These are phyloP conservation scores for Pluvianellus socialis DNA, from an alignment of 2,113 vertebrate species.

Conservation along the genomic window DNA sequence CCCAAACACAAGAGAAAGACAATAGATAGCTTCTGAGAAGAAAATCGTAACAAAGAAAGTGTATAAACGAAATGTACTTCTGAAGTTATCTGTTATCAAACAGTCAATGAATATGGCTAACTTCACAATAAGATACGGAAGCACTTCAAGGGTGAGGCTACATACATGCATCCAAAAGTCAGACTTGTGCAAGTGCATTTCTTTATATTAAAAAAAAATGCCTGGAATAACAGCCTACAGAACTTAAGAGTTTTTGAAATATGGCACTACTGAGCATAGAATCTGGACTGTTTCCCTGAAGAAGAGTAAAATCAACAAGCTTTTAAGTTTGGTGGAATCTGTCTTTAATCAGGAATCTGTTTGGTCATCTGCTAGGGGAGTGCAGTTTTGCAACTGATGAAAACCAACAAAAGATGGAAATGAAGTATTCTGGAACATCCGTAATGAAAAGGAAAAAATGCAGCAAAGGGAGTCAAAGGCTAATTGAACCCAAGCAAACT, in stretches of 20 bases:
- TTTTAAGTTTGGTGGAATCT: not conserved
- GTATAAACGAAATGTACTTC: not conserved
- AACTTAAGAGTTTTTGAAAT: not conserved
- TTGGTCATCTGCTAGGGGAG: not conserved
- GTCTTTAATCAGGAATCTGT: not conserved
- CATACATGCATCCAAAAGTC: not conserved
- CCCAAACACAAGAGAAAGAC: constrained; percentile 28
- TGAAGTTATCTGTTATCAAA: not conserved
- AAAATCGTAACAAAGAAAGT: not conserved
- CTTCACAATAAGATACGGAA: not conserved
- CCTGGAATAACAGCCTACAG: not conserved
- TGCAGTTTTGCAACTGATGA: not conserved
- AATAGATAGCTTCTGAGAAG: constrained; percentile 24
- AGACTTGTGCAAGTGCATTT: not conserved
- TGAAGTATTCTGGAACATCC: not conserved
- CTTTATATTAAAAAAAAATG: not conserved
- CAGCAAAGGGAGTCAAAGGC: not conserved
- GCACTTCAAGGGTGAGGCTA: not conserved
- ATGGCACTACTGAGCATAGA: not conserved
- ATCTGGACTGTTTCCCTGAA: not conserved
- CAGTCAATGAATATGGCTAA: not conserved
- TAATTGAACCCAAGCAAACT: not conserved
- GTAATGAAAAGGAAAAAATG: not conserved
- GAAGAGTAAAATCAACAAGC: not conserved
- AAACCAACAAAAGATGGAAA: not conserved